These are phyloP conservation scores for Andrena marginata DNA, from an alignment of 2,888 invertebrate species.

Conservation along the genomic window DNA sequence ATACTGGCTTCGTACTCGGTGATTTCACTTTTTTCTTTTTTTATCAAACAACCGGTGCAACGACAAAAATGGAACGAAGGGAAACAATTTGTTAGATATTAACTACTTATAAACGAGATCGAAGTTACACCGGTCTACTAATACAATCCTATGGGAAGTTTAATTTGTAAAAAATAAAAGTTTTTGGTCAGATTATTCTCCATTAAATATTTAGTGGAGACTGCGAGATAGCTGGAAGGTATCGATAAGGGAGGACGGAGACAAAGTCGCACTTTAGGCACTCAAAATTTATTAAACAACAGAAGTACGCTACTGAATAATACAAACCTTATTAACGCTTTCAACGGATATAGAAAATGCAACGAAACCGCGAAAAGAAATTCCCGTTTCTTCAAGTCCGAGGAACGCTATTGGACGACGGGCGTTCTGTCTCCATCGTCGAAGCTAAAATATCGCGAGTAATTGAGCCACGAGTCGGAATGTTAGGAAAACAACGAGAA, in stretches of 20 bases:
- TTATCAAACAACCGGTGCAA: too few relatives aligned
- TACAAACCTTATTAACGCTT: conserved; percentile 50
- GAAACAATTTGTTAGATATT: too few relatives aligned
- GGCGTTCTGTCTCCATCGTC: conserved; percentile 10
- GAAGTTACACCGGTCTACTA: too few relatives aligned
- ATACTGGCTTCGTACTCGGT: conserved; percentile 28
- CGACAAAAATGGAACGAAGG: too few relatives aligned
- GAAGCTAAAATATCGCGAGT: conserved; percentile 26
- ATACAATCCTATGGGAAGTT: too few relatives aligned
- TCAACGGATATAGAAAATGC: conserved; percentile 24
- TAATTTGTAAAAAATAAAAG: too few relatives aligned
- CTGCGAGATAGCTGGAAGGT: neutral
- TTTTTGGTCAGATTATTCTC: too few relatives aligned
- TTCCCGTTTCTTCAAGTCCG: neutral
- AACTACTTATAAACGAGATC: too few relatives aligned
- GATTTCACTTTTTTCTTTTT: neutral
- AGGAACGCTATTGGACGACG: conserved; percentile 34
- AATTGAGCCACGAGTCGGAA: conserved; percentile 5
- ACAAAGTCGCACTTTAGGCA: conserved; percentile 50
- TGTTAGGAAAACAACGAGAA: conserved; percentile 43
- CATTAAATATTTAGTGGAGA: neutral
- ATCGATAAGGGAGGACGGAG: neutral
- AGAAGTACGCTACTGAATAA: conserved; percentile 39
- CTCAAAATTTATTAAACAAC: conserved; percentile 63
- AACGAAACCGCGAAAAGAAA: conserved; percentile 15